Conservation (phyloP, 2,797 vertebrate species). For the Chaenodraco wilsoni region DNA sequence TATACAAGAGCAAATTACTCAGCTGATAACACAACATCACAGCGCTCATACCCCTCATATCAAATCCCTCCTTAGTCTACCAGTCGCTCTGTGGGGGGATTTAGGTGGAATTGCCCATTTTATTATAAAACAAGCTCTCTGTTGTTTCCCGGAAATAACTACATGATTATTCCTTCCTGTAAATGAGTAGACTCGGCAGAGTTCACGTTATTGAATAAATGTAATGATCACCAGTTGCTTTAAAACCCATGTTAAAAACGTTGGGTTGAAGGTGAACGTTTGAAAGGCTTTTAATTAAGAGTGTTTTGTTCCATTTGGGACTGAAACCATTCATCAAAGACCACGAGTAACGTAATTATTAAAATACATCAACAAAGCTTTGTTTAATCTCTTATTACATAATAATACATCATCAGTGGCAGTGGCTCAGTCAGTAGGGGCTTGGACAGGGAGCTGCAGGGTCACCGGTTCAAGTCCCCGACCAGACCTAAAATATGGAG, state of each 20-base stretch:
- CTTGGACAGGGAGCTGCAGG: too few relatives aligned
- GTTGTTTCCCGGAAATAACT: slow-evolving; percentile 72
- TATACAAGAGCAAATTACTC: slow-evolving; percentile 82
- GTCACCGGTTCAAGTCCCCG: too few relatives aligned
- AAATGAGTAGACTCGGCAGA: slow-evolving; percentile 53
- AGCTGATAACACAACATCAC: slow-evolving; percentile 78
- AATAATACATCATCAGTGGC: too few relatives aligned
- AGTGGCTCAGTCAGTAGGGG: too few relatives aligned
- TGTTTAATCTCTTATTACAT: too few relatives aligned
- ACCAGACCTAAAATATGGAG: too few relatives aligned
- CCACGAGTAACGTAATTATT: too few relatives aligned
- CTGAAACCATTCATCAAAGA: too few relatives aligned
- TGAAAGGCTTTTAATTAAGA: slow-evolving; percentile 8
- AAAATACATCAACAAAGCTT: too few relatives aligned
- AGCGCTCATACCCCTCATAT: slow-evolving; percentile 68
- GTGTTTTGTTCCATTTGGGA: background rate
- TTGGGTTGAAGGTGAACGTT: background rate
- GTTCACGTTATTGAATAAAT: slow-evolving; percentile 19
- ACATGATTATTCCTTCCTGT: slow-evolving; percentile 65
- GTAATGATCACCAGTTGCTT: slow-evolving; percentile 30
- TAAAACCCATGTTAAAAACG: slow-evolving; percentile 6
- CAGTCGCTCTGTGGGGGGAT: slow-evolving; percentile 72
- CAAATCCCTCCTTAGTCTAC: slow-evolving; percentile 78
- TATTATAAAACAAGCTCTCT: slow-evolving; percentile 77
- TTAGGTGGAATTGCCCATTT: slow-evolving; percentile 81